These are phyloP conservation scores for Mizuhopecten yessoensis DNA, from an alignment of 1,140 invertebrate species.

Conservation along the genomic window DNA sequence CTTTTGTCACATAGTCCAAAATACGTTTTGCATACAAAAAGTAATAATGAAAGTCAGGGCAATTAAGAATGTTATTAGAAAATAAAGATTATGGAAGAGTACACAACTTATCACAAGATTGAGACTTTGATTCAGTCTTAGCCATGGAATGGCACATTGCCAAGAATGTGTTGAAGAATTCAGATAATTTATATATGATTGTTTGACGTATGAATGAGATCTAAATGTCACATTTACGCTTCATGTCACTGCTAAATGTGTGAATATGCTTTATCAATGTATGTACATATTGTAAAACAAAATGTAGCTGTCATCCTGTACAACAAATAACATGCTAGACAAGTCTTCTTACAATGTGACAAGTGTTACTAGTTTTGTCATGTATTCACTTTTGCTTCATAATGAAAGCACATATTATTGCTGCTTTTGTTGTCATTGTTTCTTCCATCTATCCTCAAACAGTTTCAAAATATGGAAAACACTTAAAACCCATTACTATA, in stretches of 20 bases:
- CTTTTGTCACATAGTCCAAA: not conserved
- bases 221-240: conserved; percentile 15
- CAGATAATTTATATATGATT: not conserved
- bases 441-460: too few relatives aligned
- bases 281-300: not conserved
- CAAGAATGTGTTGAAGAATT: conserved; percentile 22
- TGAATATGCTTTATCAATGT: not conserved
- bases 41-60: not conserved
- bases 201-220: not conserved
- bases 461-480: too few relatives aligned
- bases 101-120: too few relatives aligned
- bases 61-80: not conserved
- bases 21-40: not conserved
- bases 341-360: too few relatives aligned
- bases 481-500: too few relatives aligned
- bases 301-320: not conserved
- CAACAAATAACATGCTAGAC: too few relatives aligned
- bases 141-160: not conserved
- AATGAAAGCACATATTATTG: too few relatives aligned
- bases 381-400: too few relatives aligned
- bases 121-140: not conserved
- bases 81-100: not conserved
- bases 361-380: too few relatives aligned
- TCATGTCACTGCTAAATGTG: not conserved
- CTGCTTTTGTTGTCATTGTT: too few relatives aligned